Conservation (phyloP, 2,113 vertebrate species). For the Oplegnathus fasciatus region DNA sequence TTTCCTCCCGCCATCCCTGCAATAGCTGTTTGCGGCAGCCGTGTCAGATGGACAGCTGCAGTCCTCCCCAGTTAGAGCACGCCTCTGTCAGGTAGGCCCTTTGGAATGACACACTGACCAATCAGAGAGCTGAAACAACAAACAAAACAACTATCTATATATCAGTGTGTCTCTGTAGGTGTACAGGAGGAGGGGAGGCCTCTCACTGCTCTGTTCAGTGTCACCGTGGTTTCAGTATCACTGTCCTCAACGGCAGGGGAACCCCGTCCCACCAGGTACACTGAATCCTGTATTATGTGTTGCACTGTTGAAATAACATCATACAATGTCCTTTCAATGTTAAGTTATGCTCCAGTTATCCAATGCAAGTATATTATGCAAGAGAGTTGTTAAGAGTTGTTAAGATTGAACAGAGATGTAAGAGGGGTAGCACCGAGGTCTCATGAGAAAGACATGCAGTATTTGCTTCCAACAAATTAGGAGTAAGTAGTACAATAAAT, state of each 20-base stretch:
- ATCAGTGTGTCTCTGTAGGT: slow-evolving; percentile 72
- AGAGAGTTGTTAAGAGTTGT: not conserved
- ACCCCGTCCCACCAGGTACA: slow-evolving; percentile 85
- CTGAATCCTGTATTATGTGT: not conserved
- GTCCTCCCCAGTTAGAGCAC: slow-evolving; percentile 78
- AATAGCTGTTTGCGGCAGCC: slow-evolving; percentile 82
- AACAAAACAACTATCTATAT: slow-evolving; percentile 44
- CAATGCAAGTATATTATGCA: not conserved
- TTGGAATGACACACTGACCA: not conserved
- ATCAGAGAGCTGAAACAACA: slow-evolving; percentile 12
- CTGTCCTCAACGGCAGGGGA: slow-evolving; percentile 77
- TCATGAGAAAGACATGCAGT: not conserved
- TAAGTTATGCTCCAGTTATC: not conserved
- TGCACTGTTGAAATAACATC: not conserved
- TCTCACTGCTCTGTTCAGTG: slow-evolving; percentile 87
- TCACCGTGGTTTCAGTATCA: slow-evolving; percentile 85
- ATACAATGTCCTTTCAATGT: not conserved
- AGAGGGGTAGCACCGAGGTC: not conserved
- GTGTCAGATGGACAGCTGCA: slow-evolving; percentile 81
- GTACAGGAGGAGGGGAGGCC: slow-evolving; percentile 72
- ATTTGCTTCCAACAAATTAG: not conserved
- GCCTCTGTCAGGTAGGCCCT: slow-evolving; percentile 85
- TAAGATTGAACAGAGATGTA: not conserved
- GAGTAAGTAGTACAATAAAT: not conserved
- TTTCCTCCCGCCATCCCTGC: slow-evolving; percentile 25